Percentiles rank a stretch among this genome's conserved stretches.
phyloP scores from a whole-genome alignment of 2,888 invertebrate species.

The Epinotia bilunana region DNA sequence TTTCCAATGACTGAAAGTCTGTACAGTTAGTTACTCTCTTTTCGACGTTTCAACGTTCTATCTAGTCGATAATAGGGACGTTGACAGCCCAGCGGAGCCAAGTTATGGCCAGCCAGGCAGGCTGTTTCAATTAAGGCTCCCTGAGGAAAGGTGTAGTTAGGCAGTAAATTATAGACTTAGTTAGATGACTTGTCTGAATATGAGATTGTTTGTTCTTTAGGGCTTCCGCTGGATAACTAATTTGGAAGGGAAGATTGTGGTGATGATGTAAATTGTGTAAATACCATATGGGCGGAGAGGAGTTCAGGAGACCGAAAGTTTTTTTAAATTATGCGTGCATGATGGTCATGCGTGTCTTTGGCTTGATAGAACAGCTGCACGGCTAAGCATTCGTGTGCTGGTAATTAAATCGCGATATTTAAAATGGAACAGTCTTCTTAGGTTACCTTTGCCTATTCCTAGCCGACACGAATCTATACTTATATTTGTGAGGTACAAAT shows the following conservation, averaged over 20 bases:
- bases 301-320: too few relatives aligned
- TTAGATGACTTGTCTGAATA: constrained; percentile 57
- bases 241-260: constrained; percentile 26
- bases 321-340: too few relatives aligned
- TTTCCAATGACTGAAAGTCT: constrained; percentile 19
- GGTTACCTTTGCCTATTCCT: too few relatives aligned
- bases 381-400: too few relatives aligned
- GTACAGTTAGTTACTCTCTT: constrained; percentile 35
- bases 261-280: background rate
- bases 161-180: constrained; percentile 61
- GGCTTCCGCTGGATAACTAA: constrained; percentile 50
- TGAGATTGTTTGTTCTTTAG: constrained; percentile 63
- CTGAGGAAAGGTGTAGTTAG: constrained; percentile 55
- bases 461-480: background rate
- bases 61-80: constrained; percentile 35
- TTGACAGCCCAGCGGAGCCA: constrained; percentile 37
- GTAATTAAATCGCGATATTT: too few relatives aligned
- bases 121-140: constrained; percentile 45
- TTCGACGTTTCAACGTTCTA: constrained; percentile 32
- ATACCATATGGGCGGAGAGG: background rate
- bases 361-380: background rate
- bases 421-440: too few relatives aligned
- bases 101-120: constrained; percentile 39
- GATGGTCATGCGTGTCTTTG: background rate
- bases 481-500: background rate